Evolutionary conservation across 2,113 vertebrate species (phyloP).

Genomic region (Oxygymnocypris stewartii): DNA sequence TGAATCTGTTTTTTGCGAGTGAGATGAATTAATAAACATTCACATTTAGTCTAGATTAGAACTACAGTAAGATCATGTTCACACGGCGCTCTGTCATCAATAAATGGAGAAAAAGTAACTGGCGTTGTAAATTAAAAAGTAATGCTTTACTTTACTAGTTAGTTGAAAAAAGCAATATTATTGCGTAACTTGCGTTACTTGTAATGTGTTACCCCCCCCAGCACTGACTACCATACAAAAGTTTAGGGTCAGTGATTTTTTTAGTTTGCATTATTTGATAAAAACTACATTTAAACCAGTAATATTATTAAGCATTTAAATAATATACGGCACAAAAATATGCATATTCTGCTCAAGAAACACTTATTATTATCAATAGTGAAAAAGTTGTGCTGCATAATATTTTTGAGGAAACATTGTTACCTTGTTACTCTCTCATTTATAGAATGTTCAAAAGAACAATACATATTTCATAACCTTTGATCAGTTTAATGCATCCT

Average conservation of each 20-base stretch:
- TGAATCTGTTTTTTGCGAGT: too few species aligned
- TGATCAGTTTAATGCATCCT: not conserved
- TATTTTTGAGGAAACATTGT: not conserved
- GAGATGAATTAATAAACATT: too few species aligned
- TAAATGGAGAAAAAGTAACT: too few species aligned
- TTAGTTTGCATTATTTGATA: not conserved
- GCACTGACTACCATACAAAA: not conserved
- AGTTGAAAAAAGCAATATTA: too few species aligned
- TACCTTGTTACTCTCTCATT: too few species aligned
- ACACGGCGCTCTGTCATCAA: too few species aligned
- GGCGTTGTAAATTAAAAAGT: too few species aligned
- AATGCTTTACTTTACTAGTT: too few species aligned
- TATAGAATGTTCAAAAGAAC: not conserved
- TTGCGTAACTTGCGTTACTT: too few species aligned
- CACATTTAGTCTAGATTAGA: too few species aligned
- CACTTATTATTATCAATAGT: not conserved
- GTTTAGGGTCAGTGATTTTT: not conserved
- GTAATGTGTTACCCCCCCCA: too few species aligned
- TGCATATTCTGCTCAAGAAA: not conserved
- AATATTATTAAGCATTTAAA: not conserved
- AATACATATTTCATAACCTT: not conserved
- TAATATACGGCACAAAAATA: not conserved
- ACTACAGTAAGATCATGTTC: too few species aligned
- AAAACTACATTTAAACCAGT: not conserved
- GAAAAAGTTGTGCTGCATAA: not conserved